Evolutionary conservation across 2,113 vertebrate genomes (phyloP).

Genomic region (Albula glossodonta): DNA sequence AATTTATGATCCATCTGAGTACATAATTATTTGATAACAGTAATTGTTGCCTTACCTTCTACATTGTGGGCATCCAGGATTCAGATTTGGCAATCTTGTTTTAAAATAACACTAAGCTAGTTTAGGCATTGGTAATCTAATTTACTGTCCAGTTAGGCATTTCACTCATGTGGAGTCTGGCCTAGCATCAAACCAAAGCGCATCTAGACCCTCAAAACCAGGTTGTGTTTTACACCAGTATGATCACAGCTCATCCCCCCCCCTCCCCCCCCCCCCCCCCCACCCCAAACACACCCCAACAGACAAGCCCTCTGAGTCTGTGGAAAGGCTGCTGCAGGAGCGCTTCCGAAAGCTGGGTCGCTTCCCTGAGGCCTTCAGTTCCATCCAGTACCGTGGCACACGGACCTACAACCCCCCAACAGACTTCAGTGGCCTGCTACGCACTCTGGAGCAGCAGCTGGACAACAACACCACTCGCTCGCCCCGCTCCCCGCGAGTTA

Average conservation of each 20-base stretch:
- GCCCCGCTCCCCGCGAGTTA: constrained; percentile 87
- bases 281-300: not conserved
- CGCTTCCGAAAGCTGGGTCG: constrained; percentile 91
- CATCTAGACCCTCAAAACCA: not conserved
- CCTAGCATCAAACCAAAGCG: not conserved
- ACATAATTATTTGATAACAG: too few species aligned
- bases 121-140: not conserved
- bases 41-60: not conserved
- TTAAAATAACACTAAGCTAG: constrained; percentile 1
- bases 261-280: not conserved
- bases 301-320: constrained; percentile 88
- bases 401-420: constrained; percentile 96
- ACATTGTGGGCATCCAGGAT: not conserved
- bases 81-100: not conserved
- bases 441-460: constrained; percentile 87
- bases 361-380: constrained; percentile 97
- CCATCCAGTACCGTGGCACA: constrained; percentile 94
- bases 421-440: constrained; percentile 91
- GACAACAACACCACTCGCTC: constrained; percentile 96
- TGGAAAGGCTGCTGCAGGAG: constrained; percentile 93
- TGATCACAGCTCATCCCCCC: not conserved
- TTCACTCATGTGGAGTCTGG: not conserved
- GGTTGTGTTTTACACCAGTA: not conserved
- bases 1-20: too few species aligned
- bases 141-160: not conserved